Percentiles rank a stretch among this genome's conserved stretches.
phyloP scores from a whole-genome alignment of 2,888 invertebrate species.

The Drosophila mulleri region DNA sequence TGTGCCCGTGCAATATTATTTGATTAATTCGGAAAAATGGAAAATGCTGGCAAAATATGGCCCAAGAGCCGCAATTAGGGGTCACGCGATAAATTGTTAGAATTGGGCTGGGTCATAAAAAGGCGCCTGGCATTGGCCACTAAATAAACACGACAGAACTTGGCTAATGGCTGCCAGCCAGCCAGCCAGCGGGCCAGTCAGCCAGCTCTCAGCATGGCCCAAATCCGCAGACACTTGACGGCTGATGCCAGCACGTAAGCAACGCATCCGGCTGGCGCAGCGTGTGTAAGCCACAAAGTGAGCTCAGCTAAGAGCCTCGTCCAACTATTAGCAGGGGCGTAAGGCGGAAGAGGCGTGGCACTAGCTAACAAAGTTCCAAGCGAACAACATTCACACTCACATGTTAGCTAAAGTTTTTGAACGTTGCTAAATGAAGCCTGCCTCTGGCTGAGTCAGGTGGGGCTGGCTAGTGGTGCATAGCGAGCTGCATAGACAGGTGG shows the following conservation, averaged over 20 bases:
- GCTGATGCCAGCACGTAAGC: slow-evolving; percentile 62
- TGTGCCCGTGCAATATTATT: slow-evolving; percentile 56
- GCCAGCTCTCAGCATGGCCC: slow-evolving; percentile 57
- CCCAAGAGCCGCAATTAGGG: slow-evolving; percentile 71
- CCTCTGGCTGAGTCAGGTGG: slow-evolving; percentile 4
- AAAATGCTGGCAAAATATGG: slow-evolving; percentile 52
- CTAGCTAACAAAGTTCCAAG: slow-evolving; percentile 66
- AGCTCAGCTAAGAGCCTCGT: slow-evolving; percentile 9
- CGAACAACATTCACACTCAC: slow-evolving; percentile 33
- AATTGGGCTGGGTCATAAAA: slow-evolving; percentile 52
- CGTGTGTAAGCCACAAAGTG: slow-evolving; percentile 33
- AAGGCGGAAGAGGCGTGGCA: slow-evolving; percentile 37
- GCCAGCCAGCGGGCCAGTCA: slow-evolving; percentile 4
- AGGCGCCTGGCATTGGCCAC: slow-evolving; percentile 59
- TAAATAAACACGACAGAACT: slow-evolving; percentile 62
- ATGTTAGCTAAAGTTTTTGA: slow-evolving; percentile 40
- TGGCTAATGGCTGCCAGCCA: slow-evolving; percentile 52
- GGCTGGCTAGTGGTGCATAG: slow-evolving; percentile 6
- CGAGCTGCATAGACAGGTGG: slow-evolving; percentile 56
- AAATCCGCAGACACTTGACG: slow-evolving; percentile 75
- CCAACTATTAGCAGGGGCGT: slow-evolving; percentile 6
- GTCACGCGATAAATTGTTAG: slow-evolving; percentile 65
- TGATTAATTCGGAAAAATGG: slow-evolving; percentile 63
- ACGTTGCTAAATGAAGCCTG: not conserved
- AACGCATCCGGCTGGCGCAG: slow-evolving; percentile 64